These are phyloP conservation scores for Chloroclysta siterata DNA, from an alignment of 2,888 invertebrate species.

Conservation along the genomic window DNA sequence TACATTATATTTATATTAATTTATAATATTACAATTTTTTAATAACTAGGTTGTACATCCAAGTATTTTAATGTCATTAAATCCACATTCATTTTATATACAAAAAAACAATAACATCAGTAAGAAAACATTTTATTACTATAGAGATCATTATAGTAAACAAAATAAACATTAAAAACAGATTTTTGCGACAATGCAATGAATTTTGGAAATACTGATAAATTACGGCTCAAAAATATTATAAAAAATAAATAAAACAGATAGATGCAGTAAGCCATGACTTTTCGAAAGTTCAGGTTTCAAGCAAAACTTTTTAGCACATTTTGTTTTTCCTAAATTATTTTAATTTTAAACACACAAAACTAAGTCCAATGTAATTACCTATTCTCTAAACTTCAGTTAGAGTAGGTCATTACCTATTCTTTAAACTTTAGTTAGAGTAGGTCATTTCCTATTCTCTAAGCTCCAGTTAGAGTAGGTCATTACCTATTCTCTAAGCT, in stretches of 20 bases:
- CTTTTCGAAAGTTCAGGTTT: conserved; percentile 17
- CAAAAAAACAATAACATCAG: conserved; percentile 16
- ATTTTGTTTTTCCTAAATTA: conserved; percentile 16
- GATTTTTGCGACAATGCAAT: conserved; percentile 11
- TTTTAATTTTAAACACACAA: not conserved
- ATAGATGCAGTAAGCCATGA: conserved; percentile 1
- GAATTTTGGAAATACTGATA: conserved; percentile 24
- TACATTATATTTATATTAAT: not conserved
- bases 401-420: not conserved
- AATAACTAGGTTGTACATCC: conserved; percentile 19
- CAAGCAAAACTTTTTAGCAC: conserved; percentile 22
- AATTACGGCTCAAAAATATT: conserved; percentile 1
- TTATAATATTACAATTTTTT: conserved; percentile 25
- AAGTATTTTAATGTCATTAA: conserved; percentile 9
- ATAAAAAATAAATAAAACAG: conserved; percentile 5
- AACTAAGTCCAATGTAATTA: not conserved
- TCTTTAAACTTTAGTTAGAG: not conserved
- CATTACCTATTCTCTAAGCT: not conserved
- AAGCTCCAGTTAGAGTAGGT: not conserved
- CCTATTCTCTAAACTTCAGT: not conserved
- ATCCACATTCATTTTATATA: conserved; percentile 21
- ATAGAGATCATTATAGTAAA: conserved; percentile 32
- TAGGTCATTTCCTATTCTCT: not conserved
- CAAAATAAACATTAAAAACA: conserved; percentile 5
- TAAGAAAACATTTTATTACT: conserved; percentile 25